Conservation (phyloP, 2,797 vertebrate genomes). For the Argentina silus region DNA sequence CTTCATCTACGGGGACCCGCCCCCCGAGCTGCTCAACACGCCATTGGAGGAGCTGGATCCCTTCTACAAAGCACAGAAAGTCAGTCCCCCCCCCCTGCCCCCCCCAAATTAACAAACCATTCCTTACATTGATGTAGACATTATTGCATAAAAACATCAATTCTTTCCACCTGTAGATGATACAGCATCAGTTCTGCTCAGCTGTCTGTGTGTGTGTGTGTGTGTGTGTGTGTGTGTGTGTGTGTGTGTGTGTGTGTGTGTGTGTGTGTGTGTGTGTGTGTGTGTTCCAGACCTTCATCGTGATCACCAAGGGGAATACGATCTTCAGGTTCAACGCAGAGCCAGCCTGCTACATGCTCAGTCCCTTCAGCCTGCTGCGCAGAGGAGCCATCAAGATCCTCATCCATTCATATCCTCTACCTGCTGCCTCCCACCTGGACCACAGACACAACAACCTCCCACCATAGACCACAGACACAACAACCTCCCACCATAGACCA, state of each 20-base stretch:
- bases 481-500: too few relatives aligned
- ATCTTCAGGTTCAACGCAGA: constrained; percentile 93
- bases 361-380: constrained; percentile 84
- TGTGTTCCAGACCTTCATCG: constrained; percentile 95
- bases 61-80: constrained; percentile 76
- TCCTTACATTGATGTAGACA: too few relatives aligned
- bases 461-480: too few relatives aligned
- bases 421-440: not conserved
- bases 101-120: too few relatives aligned
- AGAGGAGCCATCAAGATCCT: constrained; percentile 86
- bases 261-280: too few relatives aligned
- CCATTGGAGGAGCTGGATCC: constrained; percentile 93
- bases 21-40: constrained; percentile 79
- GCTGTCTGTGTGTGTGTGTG: too few relatives aligned
- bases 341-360: constrained; percentile 86
- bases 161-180: too few relatives aligned
- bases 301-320: constrained; percentile 89
- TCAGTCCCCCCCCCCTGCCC: not conserved
- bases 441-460: too few relatives aligned
- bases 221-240: too few relatives aligned
- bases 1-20: constrained; percentile 91
- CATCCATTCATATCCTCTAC: constrained; percentile 95
- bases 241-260: too few relatives aligned
- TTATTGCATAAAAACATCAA: too few relatives aligned
- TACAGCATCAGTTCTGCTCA: too few relatives aligned